Base-by-base conservation (phyloP, 2,888 invertebrate species). In the Cetonia aurata region DNA sequence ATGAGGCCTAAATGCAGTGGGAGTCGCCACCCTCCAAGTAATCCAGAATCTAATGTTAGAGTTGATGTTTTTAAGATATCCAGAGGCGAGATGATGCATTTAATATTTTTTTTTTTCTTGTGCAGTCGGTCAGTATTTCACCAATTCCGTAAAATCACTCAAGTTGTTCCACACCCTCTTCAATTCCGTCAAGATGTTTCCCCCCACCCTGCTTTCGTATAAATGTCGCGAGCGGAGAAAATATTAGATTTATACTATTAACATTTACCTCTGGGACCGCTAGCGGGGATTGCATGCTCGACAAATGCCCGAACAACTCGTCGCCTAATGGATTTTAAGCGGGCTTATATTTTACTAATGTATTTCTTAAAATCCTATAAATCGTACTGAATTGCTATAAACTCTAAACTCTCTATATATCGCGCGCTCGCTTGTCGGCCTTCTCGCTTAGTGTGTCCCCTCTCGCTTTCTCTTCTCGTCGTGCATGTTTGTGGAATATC, bases 351-450 rank as follows among this genome's bases (percentile, higher is more conserved):
- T 80, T 79, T 79, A 76, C 78, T 79, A 79, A 81, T 80, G 79
- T 78, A 79, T 78, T 80, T 79, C 79, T 79, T 79, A 77, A 80
- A 79, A 79, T 79, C 77, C 78, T 77, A 79, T 80, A 79, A 80
- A 79, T 80, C 78, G 76, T 75, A 68, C 67, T 73, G 73, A 77
- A 76, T 75, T 69, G 76, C 74, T 74, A 69, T 69, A 73, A 74
- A 75, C 72, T 76, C 72, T 75, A 75, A 75, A 77, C 72, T 74
- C 72, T 56, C 50, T 50, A 2, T 50, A 50, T 50, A 12, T 48
- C 48, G n/a, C 10, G 9, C 59, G 8, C 42, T 59, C 42, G 19
- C 33, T 33, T 37, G 33, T 53, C 25, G 25, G 53, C 25, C 10
- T 1, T 1, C n/a, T 25, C 1, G 25, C 25, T 4, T 25, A 1